Evolutionary conservation across 2,888 invertebrate genomes (phyloP).

Genomic region (Thereva unica): DNA sequence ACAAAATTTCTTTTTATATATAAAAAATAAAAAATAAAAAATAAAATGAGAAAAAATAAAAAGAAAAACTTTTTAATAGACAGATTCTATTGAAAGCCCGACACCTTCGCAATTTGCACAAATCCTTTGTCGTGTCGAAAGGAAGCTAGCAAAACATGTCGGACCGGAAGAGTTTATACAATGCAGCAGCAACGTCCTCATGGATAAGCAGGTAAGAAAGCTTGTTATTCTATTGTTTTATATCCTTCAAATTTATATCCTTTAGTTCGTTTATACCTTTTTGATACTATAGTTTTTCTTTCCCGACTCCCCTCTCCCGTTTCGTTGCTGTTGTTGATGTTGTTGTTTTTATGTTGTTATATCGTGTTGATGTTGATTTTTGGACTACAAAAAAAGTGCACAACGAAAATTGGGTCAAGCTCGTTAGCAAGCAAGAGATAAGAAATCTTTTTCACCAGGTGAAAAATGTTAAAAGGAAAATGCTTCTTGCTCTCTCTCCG

Average conservation of each 20-base stretch:
- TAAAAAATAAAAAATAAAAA: neutral
- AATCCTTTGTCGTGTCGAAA: constrained; percentile 56
- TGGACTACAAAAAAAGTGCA: neutral
- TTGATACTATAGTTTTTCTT: neutral
- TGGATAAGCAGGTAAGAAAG: constrained; percentile 54
- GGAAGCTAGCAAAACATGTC: constrained; percentile 57
- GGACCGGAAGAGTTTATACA: constrained; percentile 58
- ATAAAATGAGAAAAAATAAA: constrained; percentile 6
- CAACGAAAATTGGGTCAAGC: constrained; percentile 20
- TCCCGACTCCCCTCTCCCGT: neutral
- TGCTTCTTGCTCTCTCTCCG: too few species aligned
- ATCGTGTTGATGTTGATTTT: too few species aligned
- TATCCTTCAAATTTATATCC: neutral
- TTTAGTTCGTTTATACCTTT: constrained; percentile 2
- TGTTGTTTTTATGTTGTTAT: too few species aligned
- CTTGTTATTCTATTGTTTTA: constrained; percentile 5
- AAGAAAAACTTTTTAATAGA: constrained; percentile 42
- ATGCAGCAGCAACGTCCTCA: constrained; percentile 55
- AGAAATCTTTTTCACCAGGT: too few species aligned
- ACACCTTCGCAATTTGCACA: constrained; percentile 58
- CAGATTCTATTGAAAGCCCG: constrained; percentile 50
- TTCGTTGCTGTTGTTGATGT: too few species aligned
- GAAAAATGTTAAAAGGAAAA: too few species aligned
- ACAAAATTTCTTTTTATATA: neutral
- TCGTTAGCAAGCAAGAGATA: constrained; percentile 3